phyloP scores from a whole-genome alignment of 2,888 invertebrate genomes.

The Danaus chrysippus region DNA sequence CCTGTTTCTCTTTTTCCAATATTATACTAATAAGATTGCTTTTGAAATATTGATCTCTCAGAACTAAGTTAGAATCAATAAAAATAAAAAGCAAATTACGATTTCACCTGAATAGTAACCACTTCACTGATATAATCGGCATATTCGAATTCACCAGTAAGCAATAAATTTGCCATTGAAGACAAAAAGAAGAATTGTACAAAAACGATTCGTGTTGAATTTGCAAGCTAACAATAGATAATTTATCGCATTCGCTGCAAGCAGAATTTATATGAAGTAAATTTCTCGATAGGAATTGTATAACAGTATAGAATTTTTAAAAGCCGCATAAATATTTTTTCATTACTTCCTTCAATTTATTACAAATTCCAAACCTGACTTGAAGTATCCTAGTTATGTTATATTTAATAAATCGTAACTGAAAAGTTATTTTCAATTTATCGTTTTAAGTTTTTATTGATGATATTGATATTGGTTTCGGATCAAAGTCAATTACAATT shows the following conservation, averaged over 20 bases:
- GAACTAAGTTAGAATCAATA: conserved; percentile 40
- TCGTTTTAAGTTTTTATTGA: no score
- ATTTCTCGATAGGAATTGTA: conserved; percentile 44
- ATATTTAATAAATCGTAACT: no score
- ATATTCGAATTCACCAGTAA: conserved; percentile 71
- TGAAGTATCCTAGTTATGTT: no score
- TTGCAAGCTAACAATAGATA: conserved; percentile 70
- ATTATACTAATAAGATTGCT: no score
- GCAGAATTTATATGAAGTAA: conserved; percentile 53
- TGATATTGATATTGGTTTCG: no score
- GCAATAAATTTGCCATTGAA: conserved; percentile 76
- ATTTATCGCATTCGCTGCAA: conserved; percentile 70
- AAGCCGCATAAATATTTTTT: no score
- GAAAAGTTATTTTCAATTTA: no score
- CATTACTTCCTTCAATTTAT: no score
- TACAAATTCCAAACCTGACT: no score
- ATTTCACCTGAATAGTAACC: conserved; percentile 55
- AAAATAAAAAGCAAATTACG: conserved; percentile 58
- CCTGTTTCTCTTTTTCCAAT: no score
- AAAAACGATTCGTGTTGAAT: conserved; percentile 74
- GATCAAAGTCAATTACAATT: no score
- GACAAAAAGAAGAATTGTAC: conserved; percentile 75
- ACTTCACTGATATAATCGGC: conserved; percentile 66
- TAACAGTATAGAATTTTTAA: conserved; percentile 28
- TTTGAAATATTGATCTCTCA: conserved; percentile 38